Conservation (phyloP, 2,797 vertebrate species). For the Danionella dracula region DNA sequence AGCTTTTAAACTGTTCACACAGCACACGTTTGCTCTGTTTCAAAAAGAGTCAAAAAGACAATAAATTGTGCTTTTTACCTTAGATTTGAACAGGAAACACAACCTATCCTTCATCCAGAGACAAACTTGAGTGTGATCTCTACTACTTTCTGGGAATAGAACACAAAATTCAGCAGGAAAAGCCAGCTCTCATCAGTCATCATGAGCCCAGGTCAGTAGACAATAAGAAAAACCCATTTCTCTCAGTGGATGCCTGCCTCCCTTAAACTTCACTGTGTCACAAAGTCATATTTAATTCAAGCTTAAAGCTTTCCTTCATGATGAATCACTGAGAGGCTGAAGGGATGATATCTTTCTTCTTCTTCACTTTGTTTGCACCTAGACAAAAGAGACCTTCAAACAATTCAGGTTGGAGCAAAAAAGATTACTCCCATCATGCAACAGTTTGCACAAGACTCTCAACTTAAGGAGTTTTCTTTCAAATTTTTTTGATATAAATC, state of each 20-base stretch:
- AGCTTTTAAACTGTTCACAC: background rate
- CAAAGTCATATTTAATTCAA: conserved; percentile 47
- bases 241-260: conserved; percentile 36
- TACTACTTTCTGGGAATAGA: conserved; percentile 11
- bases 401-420: conserved; percentile 41
- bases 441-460: conserved; percentile 36
- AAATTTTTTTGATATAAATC: too few relatives aligned
- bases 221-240: conserved; percentile 44
- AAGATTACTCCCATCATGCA: conserved; percentile 48
- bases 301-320: conserved; percentile 45
- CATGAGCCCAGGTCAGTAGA: conserved; percentile 42
- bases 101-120: conserved; percentile 2
- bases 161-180: conserved; percentile 18
- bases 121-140: conserved; percentile 25
- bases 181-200: conserved; percentile 44
- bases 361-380: conserved; percentile 38
- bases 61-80: background rate
- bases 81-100: background rate
- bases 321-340: conserved; percentile 42
- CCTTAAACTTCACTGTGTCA: conserved; percentile 41
- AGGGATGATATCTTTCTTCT: conserved; percentile 41
- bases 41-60: background rate
- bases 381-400: conserved; percentile 46
- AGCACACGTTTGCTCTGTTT: background rate
- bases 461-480: conserved; percentile 29